These are phyloP conservation scores for Microcebus ravelobensis DNA, from an alignment of 2,113 vertebrate genomes.

Conservation along the genomic window DNA sequence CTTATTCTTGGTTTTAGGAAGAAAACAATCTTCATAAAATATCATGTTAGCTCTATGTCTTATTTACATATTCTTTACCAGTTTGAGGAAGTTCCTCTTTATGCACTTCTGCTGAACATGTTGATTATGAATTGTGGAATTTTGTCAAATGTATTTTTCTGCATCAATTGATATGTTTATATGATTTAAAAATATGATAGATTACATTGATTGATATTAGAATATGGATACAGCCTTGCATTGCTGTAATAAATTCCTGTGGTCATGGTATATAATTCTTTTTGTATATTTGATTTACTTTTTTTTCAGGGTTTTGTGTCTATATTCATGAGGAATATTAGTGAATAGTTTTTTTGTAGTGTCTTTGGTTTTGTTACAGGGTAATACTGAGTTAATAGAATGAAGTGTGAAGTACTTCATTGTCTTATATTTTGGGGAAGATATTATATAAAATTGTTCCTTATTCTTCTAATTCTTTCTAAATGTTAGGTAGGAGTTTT, in stretches of 20 bases:
- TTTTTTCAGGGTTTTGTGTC: too few relatives aligned
- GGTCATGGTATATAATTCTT: too few relatives aligned
- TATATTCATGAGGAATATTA: too few relatives aligned
- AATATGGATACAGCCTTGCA: too few relatives aligned
- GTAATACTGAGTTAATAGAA: neutral
- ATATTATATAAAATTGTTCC: neutral
- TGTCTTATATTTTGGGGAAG: neutral
- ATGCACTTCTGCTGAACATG: neutral
- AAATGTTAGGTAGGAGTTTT: neutral
- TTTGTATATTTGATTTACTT: too few relatives aligned
- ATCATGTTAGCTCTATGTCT: neutral
- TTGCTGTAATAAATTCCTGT: too few relatives aligned
- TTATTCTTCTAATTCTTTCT: neutral
- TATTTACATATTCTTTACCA: neutral
- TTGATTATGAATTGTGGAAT: neutral
- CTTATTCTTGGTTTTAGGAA: neutral
- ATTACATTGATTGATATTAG: too few relatives aligned
- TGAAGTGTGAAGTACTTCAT: neutral
- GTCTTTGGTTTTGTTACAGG: too few relatives aligned
- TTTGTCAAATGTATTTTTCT: too few relatives aligned
- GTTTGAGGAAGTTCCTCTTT: neutral
- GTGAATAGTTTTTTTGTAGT: too few relatives aligned
- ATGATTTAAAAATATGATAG: too few relatives aligned
- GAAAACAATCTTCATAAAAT: neutral
- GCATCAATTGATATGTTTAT: too few relatives aligned